Percentiles rank a stretch among this genome's conserved stretches.
Conservation (phyloP, 2,888 invertebrate species). For the Drosophila tanythrix region DNA sequence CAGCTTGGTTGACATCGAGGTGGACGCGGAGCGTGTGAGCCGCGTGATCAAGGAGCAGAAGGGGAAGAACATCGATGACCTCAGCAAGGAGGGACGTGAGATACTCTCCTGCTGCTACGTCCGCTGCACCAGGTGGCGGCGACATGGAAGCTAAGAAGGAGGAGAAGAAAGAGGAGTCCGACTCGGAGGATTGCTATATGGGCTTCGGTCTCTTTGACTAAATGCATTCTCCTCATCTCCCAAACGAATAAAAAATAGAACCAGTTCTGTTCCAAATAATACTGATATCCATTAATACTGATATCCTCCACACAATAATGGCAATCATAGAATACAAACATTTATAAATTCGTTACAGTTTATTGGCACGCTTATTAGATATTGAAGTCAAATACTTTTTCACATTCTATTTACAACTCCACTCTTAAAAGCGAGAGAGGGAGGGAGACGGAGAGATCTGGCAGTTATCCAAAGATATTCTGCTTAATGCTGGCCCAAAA, state of each 20-base stretch:
- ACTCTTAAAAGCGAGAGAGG: not conserved
- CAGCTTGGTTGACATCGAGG: constrained; percentile 97
- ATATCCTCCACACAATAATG: not conserved
- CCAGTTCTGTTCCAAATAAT: not conserved
- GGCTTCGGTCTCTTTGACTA: constrained; percentile 98
- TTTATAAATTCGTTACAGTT: constrained; percentile 37
- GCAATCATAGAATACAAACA: not conserved
- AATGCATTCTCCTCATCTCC: constrained; percentile 54
- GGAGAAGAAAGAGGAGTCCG: constrained; percentile 93
- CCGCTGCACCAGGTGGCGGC: constrained; percentile 86
- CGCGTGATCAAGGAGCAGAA: constrained; percentile 94
- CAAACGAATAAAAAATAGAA: not conserved
- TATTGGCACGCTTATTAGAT: constrained; percentile 57
- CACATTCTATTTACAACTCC: constrained; percentile 18
- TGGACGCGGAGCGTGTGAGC: constrained; percentile 93
- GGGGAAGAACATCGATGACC: constrained; percentile 95
- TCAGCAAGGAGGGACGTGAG: constrained; percentile 94
- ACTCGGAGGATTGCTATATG: constrained; percentile 98
- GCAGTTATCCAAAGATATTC: constrained; percentile 78
- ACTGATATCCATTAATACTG: not conserved
- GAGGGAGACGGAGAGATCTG: constrained; percentile 35
- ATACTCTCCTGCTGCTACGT: constrained; percentile 91
- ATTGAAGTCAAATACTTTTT: constrained; percentile 18
- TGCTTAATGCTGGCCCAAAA: constrained; percentile 76
- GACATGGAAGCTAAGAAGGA: constrained; percentile 88